Base-by-base conservation (phyloP, 2,797 vertebrate species). In the Notolabrus celidotus region DNA sequence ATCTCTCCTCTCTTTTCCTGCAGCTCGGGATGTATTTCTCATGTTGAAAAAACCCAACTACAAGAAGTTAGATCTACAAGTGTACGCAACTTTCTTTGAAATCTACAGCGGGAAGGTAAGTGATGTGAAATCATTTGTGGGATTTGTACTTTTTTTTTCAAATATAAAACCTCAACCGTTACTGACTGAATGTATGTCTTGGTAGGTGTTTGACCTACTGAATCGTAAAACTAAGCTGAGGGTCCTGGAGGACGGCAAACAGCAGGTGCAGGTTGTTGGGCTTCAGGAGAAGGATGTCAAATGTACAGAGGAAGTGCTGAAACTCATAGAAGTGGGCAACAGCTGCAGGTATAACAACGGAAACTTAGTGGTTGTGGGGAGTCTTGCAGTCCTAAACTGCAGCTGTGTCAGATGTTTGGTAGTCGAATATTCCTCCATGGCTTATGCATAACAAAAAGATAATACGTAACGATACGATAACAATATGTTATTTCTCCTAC, bases 1-100 rank as follows among this genome's bases (percentile, higher is more conserved):
- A 46, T 33, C 23, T 67, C 1, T 65, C 4, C 0, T 83, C 11
- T 83, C 2, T 57, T 57, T 46, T 61, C 20, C 61, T 67, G 61
- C 88, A 99, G 98, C 97, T 92, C 94, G 97, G 76, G 98, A 99
- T 92, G 97, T 99, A 82, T 99, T 99, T 93, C 93, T 98, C 92
- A 97, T 99, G 97, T 92, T 97, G 89, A 99, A 99, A 94, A 98
- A 98, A 82, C 96, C 96, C 92, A 97, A 95, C 75, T 97, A 97
- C 88, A 99, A 97, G 88, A 98, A 99, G 89, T 88, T 99, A 91
- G 97, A 99, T 80, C 96, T 99, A 88, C 97, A 99, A 92, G 96
- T 99, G 45, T 97, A 96, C 71, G 94, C 97, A 85, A 99, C 98
- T 2, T 99, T 98, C 93, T 99, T 99, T 94, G 97, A 99, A 94